Evolutionary conservation across 1,140 invertebrate species (phyloP).

Genomic region (Wasmannia auropunctata): DNA sequence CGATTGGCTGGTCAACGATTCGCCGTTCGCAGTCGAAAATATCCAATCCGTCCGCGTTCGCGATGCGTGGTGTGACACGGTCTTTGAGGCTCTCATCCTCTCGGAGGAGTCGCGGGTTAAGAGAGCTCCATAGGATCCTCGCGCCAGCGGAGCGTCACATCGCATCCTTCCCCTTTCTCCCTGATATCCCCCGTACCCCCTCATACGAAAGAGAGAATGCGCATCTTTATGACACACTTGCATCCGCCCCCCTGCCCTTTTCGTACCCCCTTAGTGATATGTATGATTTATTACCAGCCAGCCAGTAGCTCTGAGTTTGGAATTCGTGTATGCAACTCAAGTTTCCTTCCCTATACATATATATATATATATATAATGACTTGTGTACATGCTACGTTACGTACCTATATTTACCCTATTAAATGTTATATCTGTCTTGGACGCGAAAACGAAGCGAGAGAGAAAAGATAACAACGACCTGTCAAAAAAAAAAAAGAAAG

Average conservation of each 20-base stretch:
- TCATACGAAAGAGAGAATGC: constrained; percentile 60
- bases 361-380: too few species aligned
- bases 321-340: constrained; percentile 83
- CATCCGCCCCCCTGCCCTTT: constrained; percentile 61
- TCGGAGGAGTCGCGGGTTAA: background rate
- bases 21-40: background rate
- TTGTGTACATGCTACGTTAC: constrained; percentile 81
- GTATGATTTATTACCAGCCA: constrained; percentile 69
- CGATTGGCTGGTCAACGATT: background rate
- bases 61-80: background rate
- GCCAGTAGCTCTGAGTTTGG: constrained; percentile 75
- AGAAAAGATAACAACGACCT: constrained; percentile 32
- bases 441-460: background rate
- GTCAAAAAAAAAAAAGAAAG: background rate
- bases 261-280: constrained; percentile 70
- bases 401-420: constrained; percentile 73
- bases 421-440: constrained; percentile 80
- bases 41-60: background rate
- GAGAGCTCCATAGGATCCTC: constrained; percentile 5
- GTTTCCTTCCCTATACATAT: too few species aligned
- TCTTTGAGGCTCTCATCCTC: background rate
- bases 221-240: constrained; percentile 68
- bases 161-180: constrained; percentile 2
- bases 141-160: background rate
- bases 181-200: background rate